These are phyloP conservation scores for Diarsia rubi DNA, from an alignment of 2,888 invertebrate species.

Conservation along the genomic window DNA sequence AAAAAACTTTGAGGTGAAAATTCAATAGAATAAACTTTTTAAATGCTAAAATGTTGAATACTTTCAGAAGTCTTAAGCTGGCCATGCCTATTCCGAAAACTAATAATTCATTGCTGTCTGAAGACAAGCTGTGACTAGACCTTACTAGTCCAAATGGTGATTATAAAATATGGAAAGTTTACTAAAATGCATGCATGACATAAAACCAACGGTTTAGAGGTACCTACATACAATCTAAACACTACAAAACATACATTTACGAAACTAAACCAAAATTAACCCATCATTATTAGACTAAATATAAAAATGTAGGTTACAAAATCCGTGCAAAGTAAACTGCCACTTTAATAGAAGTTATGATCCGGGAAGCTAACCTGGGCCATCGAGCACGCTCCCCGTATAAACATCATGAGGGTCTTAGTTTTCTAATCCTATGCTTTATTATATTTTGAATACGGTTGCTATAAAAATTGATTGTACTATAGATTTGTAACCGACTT, in stretches of 20 bases:
- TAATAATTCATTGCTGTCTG: background rate
- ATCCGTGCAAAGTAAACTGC: conserved; percentile 62
- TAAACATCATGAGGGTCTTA: conserved; percentile 69
- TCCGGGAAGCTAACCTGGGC: conserved; percentile 82
- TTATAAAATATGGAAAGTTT: background rate
- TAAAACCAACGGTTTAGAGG: background rate
- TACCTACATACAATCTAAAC: background rate
- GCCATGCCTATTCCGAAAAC: background rate
- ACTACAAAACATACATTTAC: conserved; percentile 33
- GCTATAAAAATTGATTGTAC: conserved; percentile 57
- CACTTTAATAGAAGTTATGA: conserved; percentile 79
- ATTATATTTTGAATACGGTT: conserved; percentile 63
- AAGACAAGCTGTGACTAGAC: background rate
- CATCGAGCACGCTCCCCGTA: conserved; percentile 78
- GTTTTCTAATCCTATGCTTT: conserved; percentile 65
- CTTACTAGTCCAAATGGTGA: background rate
- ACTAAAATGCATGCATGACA: background rate
- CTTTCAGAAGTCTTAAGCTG: background rate
- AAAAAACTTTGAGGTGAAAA: conserved; percentile 1
- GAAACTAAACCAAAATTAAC: conserved; percentile 55
- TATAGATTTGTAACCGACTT: conserved; percentile 40
- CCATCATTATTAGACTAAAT: conserved; percentile 40
- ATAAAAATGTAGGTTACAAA: conserved; percentile 66
- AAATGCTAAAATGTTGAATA: background rate
- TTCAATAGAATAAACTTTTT: background rate